phyloP scores from a whole-genome alignment of 2,113 vertebrate genomes.

The Phylloscopus trochiloides region DNA sequence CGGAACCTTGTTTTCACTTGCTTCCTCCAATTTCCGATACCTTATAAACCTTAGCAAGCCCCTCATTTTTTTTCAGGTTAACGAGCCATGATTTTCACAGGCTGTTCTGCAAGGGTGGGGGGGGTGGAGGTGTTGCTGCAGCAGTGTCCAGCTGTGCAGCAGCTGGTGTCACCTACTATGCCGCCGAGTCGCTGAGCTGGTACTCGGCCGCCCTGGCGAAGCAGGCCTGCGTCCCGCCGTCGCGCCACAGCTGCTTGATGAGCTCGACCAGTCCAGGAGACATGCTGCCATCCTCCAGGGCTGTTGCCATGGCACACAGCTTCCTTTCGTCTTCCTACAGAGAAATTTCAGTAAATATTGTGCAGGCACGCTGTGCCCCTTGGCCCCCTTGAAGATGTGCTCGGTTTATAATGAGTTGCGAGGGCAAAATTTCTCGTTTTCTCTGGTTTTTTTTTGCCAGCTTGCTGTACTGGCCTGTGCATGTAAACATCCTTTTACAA shows the following conservation, averaged over 20 bases:
- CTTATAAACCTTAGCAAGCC: neutral
- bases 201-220: conserved; percentile 71
- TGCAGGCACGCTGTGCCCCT: accelerated
- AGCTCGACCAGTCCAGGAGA: conserved; percentile 44
- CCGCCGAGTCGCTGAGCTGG: conserved; percentile 75
- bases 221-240: conserved; percentile 66
- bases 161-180: conserved; percentile 72
- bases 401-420: neutral
- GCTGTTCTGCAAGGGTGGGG: neutral
- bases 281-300: conserved; percentile 64
- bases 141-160: neutral
- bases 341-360: neutral
- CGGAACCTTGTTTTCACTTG: neutral
- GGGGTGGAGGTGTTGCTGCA: accelerated
- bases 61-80: neutral
- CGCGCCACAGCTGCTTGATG: conserved; percentile 65
- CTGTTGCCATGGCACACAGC: conserved; percentile 48
- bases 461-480: accelerated
- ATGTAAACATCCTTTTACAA: neutral
- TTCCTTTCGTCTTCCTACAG: conserved; percentile 70
- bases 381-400: neutral
- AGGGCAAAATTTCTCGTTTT: neutral
- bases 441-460: neutral
- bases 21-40: neutral
- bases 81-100: accelerated